Percentiles rank a stretch among this genome's conserved stretches.
Evolutionary conservation across 2,113 vertebrate genomes (phyloP).

Genomic region (Mixornis gularis): DNA sequence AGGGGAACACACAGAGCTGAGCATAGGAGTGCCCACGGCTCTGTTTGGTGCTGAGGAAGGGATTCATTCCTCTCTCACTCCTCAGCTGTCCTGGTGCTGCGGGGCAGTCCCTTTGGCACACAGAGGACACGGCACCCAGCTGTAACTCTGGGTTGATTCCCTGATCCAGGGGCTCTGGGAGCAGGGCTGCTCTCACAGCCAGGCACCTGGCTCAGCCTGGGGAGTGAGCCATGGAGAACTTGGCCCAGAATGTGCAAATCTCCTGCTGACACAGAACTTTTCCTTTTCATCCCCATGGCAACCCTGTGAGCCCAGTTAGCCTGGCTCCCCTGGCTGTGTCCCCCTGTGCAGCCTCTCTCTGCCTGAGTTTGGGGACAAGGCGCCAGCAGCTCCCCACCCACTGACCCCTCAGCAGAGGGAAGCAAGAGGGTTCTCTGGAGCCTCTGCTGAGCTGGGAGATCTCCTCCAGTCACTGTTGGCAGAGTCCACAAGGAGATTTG

Average conservation of each 20-base stretch:
- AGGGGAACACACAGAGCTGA: not conserved
- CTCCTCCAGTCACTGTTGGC: not conserved
- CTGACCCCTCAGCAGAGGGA: not conserved
- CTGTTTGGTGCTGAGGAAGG: not conserved
- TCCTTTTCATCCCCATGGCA: not conserved
- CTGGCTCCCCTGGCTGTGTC: accelerated
- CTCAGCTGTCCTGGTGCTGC: not conserved
- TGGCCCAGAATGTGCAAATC: not conserved
- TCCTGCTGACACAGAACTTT: not conserved
- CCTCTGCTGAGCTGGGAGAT: not conserved
- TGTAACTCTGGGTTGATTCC: accelerated
- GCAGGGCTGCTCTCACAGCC: not conserved
- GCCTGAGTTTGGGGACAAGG: not conserved
- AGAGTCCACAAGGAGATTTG: not conserved
- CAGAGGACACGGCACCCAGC: not conserved
- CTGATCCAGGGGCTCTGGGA: not conserved
- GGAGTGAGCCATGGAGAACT: not conserved
- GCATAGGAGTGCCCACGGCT: not conserved
- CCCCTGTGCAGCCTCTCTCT: not conserved
- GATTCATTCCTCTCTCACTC: accelerated
- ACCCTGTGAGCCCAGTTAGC: accelerated
- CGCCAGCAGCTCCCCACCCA: accelerated
- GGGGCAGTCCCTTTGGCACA: not conserved
- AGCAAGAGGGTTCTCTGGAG: not conserved
- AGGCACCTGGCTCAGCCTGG: not conserved